Percentiles rank a stretch among this genome's conserved stretches.
phyloP scores from a whole-genome alignment of 2,113 vertebrate species.

The Tor tambroides region DNA sequence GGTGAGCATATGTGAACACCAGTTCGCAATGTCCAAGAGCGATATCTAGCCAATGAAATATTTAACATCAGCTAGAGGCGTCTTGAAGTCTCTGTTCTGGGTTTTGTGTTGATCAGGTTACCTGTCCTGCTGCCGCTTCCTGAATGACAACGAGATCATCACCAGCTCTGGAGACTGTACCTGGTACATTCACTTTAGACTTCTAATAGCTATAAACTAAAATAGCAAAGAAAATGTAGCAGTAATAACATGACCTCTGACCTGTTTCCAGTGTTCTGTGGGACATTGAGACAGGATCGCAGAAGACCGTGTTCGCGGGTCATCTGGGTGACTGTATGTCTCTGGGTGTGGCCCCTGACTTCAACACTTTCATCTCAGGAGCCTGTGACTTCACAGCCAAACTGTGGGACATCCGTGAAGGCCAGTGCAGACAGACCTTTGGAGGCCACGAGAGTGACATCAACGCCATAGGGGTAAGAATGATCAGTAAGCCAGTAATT shows the following conservation, averaged over 20 bases:
- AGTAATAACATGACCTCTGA: neutral
- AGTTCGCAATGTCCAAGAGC: neutral
- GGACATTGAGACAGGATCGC: constrained; percentile 96
- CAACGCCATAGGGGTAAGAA: constrained; percentile 90
- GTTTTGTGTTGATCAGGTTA: constrained; percentile 80
- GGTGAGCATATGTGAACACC: constrained; percentile 70
- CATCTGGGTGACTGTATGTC: constrained; percentile 98
- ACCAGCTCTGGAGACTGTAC: constrained; percentile 98
- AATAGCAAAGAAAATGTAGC: neutral
- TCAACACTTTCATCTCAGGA: constrained; percentile 92
- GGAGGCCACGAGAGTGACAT: constrained; percentile 94
- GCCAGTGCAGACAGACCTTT: constrained; percentile 91
- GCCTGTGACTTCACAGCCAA: constrained; percentile 96
- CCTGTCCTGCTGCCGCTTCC: constrained; percentile 96
- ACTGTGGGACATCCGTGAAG: constrained; percentile 95
- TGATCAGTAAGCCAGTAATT: neutral
- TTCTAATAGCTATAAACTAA: neutral
- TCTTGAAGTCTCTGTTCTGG: neutral
- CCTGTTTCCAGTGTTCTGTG: constrained; percentile 82
- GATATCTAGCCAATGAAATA: neutral
- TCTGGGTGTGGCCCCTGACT: constrained; percentile 91
- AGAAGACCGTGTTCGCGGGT: constrained; percentile 89
- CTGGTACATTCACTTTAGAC: constrained; percentile 78
- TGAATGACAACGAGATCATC: constrained; percentile 95
- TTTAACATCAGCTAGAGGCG: neutral